Percentiles rank a stretch among this genome's conserved stretches.
Evolutionary conservation across 2,888 invertebrate species (phyloP).

Genomic region (Plebejus anna): DNA sequence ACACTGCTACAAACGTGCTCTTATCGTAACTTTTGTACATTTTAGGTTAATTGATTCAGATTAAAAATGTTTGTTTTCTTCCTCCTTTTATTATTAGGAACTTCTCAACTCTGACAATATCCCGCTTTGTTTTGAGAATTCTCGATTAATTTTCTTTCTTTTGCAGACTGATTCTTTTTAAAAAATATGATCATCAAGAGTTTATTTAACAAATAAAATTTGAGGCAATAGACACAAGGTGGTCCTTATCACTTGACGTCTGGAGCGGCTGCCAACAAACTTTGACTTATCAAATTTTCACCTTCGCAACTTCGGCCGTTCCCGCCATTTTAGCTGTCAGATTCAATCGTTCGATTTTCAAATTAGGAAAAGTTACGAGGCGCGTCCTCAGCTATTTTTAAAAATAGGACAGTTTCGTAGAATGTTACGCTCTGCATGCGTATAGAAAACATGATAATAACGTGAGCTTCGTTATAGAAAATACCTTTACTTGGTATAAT

Average conservation of each 20-base stretch:
- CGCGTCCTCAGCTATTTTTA: conserved; percentile 10
- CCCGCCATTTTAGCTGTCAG: conserved; percentile 16
- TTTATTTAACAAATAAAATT: background rate
- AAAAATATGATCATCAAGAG: background rate
- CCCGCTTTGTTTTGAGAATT: background rate
- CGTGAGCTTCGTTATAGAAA: background rate
- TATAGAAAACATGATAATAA: background rate
- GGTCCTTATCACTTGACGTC: conserved; percentile 24
- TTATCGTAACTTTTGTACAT: background rate
- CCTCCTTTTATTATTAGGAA: background rate
- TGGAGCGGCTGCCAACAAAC: conserved; percentile 31
- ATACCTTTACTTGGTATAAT: no score
- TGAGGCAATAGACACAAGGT: conserved; percentile 11
- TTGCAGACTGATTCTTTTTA: background rate
- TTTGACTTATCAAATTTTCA: conserved; percentile 28
- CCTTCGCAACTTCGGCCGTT: conserved; percentile 23
- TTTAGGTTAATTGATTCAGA: background rate
- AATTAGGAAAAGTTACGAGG: background rate
- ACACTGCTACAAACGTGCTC: background rate
- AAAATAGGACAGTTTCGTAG: conserved; percentile 1
- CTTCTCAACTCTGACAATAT: no score
- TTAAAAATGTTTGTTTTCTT: background rate
- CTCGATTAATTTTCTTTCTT: background rate
- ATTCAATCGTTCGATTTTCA: conserved; percentile 20
- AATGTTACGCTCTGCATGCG: background rate